Base-by-base conservation (phyloP, 64 coral and sea anemone genomes). In the Cladopsammia gracilis region DNA sequence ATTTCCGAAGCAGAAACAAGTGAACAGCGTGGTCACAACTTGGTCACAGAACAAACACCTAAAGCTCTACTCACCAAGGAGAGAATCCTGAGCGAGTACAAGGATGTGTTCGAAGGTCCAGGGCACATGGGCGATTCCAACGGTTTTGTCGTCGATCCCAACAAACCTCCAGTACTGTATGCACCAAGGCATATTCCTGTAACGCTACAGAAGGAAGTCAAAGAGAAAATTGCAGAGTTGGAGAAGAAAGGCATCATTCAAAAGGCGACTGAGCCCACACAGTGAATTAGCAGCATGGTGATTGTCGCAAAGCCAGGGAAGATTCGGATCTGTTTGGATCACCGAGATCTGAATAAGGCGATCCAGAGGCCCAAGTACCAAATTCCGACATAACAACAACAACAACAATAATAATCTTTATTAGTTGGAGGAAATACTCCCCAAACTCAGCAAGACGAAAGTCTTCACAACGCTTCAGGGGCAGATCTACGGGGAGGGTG, bases 31-130 rank as follows among this genome's bases (percentile, higher is more conserved):
- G 51, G 25, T 51, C 44, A 52, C 67, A n/a, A n/a, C n/a, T n/a
- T n/a, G n/a, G n/a, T n/a, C n/a, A n/a, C n/a, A 72, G 46, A 53
- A 54, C 47, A 46, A 87, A 26, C 15, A 68, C 15, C 19, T 7
- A 56, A 45, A 24, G 53, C 48, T 16, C 84, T 43, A 5, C 47
- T 87, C 4, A 87, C 1, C 66, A 87, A n/a, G n/a, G n/a, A 65
- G 84, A 72, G 49, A 18, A 86, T 15, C 2, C 51, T 0, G 57
- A 82, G 3, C 26, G 20, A 5, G 61, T 24, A 7, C 2, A 82
- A 24, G 44, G 66, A 11, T 86, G 66, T 23, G 15, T n/a, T n/a
- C n/a, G n/a, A 86, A 86, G 82, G 82, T 3, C 82, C 70, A 13
- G 82, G 82, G 19, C 43, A 86, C n/a, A 2, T 86, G 8, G 82